Evolutionary conservation across 2,113 vertebrate species (phyloP), one percentile per base, ranked within the genome.

Genomic region (Embiotoca jacksoni): DNA sequence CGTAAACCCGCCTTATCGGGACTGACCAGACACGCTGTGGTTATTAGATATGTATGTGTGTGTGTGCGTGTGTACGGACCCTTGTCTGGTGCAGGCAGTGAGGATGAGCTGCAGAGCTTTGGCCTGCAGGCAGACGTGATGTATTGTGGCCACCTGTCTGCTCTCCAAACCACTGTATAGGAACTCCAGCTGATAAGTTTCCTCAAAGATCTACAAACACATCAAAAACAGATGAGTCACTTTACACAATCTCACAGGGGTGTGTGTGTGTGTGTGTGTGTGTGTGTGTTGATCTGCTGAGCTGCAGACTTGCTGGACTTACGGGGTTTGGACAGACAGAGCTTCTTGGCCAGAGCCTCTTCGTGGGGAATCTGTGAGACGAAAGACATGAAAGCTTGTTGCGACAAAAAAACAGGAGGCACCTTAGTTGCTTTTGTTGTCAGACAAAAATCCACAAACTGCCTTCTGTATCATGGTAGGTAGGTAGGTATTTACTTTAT

Each of bases 101-200:
- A 98, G 95, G 58, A 98, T 91, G 1, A 99, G 97, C 78, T 97
- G 96, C 49, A 99, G 85, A 0, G 98, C 97, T 89, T 97, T 97
- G 0, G 97, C 98, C 70, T 99, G 98, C 11, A 99, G 94, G 1
- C 98, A 94, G 86, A 99, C 96, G 23, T 99, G 98, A 74, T 98
- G 98, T 14, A 98, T 96, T 0, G 95, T 96, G 75, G 97, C 96
- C 82, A 99, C 95, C 60, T 99, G 98, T 15, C 93, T 89, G n/a
- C 84, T 94, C n/a, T 97, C 97, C 87, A 99, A 90, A 0, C 97
- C 96, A 0, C 96, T 96, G 94, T 99, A 99, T 91, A 99, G 95
- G 79, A 99, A 99, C 92, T 99, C 97, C 95, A 99, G 96, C 37
- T 98, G 98, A 41, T 98, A 99, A 0, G 97, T 99, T 88, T 99